Base-by-base conservation (phyloP, 2,113 vertebrate species). In the Limanda limanda region DNA sequence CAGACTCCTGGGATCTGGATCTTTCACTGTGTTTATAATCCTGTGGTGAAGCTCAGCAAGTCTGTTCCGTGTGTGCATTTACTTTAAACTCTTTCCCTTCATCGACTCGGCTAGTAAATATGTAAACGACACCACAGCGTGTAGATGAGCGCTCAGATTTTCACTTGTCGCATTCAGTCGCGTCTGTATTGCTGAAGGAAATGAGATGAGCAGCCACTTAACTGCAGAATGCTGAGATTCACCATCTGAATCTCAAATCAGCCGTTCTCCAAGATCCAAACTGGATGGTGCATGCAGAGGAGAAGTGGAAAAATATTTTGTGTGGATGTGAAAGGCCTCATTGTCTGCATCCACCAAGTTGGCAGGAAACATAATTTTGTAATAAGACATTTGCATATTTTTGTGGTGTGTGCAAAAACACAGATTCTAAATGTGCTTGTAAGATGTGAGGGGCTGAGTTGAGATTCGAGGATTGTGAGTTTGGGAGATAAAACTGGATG, bases 181-280 rank as follows among this genome's bases (percentile, higher is more conserved):
- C 7, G 47, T 51, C 47, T 51, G 37, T 40, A 42, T 42, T 1
- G 40, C 40, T 42, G 47, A 51, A 18, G 47, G 18, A 66, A 68
- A 55, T 9, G 47, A 75, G 17, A 24, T 3, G n/a, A 72, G 45
- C 51, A 68, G 24, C 20, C 40, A 45, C 31, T 77, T 6, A 17
- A 18, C 35, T 3, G 31, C 60, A 3, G 74, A 77, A 73, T 56
- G 84, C 86, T 51, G 77, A 74, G 74, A 67, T 76, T 66, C 35
- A 37, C 68, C 70, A 40, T 15, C 52, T 74, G 67, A 87, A 85
- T 78, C 60, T 78, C 60, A 82, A 78, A 87, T 76, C 85, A 68
- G 81, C 76, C 47, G 0, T 59, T 45, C 4, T 20, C 0, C 52
- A 17, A 66, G 18, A n/a, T 48, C 5, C 25, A 20, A 14, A 27